phyloP scores from a whole-genome alignment of 2,797 vertebrate species.

The Manis javanica region DNA sequence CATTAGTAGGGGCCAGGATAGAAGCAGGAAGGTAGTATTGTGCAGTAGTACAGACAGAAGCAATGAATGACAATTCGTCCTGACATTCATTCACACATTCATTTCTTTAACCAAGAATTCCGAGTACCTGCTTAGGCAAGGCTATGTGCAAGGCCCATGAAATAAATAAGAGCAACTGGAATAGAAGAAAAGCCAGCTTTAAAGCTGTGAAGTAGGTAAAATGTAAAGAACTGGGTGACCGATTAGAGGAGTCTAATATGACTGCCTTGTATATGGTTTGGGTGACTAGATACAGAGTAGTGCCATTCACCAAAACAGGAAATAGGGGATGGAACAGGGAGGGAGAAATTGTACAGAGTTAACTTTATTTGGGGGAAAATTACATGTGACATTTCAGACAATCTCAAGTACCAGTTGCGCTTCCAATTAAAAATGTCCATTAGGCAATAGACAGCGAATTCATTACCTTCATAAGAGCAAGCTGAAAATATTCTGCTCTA shows the following conservation, averaged over 20 bases:
- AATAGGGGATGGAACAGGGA: not conserved
- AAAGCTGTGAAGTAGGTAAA: conserved; percentile 23
- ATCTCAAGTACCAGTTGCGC: not conserved
- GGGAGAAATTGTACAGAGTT: not conserved
- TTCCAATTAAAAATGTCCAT: not conserved
- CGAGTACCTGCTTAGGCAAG: not conserved
- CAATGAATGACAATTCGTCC: not conserved
- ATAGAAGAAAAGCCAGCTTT: not conserved
- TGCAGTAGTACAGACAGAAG: not conserved
- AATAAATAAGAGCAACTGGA: not conserved
- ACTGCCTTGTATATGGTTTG: not conserved
- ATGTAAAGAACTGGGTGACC: not conserved
- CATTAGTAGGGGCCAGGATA: not conserved
- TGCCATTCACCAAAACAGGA: not conserved
- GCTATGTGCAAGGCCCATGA: not conserved
- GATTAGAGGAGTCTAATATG: not conserved
- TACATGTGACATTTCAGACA: not conserved
- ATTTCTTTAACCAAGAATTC: conserved; percentile 32
- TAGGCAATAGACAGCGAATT: not conserved
- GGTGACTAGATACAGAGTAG: not conserved
- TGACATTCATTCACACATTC: not conserved
- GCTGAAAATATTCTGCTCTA: not conserved
- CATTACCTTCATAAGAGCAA: not conserved
- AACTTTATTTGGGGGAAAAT: not conserved
- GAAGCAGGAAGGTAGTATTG: not conserved